Percentiles rank a stretch among this genome's conserved stretches.
phyloP scores from a whole-genome alignment of 2,113 vertebrate species.

The Seriola dumerili region DNA sequence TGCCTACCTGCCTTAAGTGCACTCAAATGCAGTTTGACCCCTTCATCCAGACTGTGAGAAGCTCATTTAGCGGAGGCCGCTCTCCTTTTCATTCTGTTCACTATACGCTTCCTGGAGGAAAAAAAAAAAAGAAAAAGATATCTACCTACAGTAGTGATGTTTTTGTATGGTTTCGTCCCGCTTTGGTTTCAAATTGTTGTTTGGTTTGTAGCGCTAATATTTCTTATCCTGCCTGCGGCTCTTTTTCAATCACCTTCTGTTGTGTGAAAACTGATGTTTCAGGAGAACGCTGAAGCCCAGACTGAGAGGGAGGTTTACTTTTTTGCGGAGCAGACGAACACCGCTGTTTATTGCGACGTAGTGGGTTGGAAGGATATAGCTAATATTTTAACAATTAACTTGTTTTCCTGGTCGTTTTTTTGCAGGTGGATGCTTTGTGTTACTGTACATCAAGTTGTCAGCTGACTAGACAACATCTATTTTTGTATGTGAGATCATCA shows the following conservation, averaged over 20 bases:
- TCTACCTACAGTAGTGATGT: conserved; percentile 70
- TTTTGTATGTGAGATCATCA: conserved; percentile 85
- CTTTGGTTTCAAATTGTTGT: conserved; percentile 76
- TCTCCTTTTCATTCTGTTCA: conserved; percentile 61
- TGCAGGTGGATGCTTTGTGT: conserved; percentile 82
- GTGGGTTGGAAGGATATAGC: conserved; percentile 74
- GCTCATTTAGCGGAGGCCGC: conserved; percentile 58
- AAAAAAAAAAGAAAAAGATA: conserved; percentile 56
- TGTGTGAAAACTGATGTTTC: conserved; percentile 62
- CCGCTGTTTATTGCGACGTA: conserved; percentile 44
- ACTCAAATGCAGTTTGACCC: conserved; percentile 82
- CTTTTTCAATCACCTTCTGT: conserved; percentile 68
- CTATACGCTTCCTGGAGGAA: conserved; percentile 46
- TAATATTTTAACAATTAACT: conserved; percentile 74
- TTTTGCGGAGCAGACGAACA: conserved; percentile 47
- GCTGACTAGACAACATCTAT: conserved; percentile 84
- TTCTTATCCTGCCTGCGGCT: conserved; percentile 72
- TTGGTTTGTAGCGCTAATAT: conserved; percentile 72
- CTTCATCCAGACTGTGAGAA: conserved; percentile 68
- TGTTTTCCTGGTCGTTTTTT: conserved; percentile 72
- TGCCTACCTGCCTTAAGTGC: conserved; percentile 84
- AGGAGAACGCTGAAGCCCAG: conserved; percentile 37
- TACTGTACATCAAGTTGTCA: conserved; percentile 82
- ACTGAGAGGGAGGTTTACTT: conserved; percentile 52
- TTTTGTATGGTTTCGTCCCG: conserved; percentile 75